phyloP scores from a whole-genome alignment of 1,140 invertebrate genomes.

The Meloidogyne chitwoodi region DNA sequence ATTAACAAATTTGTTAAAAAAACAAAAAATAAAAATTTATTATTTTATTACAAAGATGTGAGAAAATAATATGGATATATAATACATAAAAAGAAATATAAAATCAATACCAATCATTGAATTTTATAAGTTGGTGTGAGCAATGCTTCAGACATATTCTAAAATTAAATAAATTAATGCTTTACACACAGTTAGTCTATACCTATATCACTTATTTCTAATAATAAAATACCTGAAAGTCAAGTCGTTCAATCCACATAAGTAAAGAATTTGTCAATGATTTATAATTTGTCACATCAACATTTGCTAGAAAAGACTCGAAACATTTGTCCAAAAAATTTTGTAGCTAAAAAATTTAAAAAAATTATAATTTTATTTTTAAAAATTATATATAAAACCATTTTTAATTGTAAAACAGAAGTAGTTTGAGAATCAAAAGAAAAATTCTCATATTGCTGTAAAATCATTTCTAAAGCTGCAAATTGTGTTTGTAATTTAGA shows the following conservation, averaged over 20 bases:
- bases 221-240: too few species aligned
- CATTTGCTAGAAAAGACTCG: conserved; percentile 41
- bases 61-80: too few species aligned
- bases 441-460: conserved; percentile 54
- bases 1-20: too few species aligned
- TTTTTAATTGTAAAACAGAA: conserved; percentile 42
- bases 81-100: not conserved
- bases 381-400: conserved; percentile 32
- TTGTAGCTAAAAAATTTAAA: conserved; percentile 43
- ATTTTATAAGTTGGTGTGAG: conserved; percentile 17
- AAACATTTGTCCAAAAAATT: conserved; percentile 52
- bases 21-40: not conserved
- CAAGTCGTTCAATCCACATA: conserved; percentile 34
- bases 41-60: not conserved
- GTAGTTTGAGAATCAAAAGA: conserved; percentile 39
- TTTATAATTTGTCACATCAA: conserved; percentile 47
- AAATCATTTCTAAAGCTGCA: conserved; percentile 53
- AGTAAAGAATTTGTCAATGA: conserved; percentile 44
- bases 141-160: conserved; percentile 17
- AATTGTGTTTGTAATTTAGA: conserved; percentile 40
- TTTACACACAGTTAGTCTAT: too few species aligned
- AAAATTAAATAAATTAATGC: conserved; percentile 17
- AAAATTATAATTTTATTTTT: not conserved
- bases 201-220: too few species aligned
- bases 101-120: not conserved